Conservation (phyloP, 2,113 vertebrate species). For the Copsychus sechellarum region DNA sequence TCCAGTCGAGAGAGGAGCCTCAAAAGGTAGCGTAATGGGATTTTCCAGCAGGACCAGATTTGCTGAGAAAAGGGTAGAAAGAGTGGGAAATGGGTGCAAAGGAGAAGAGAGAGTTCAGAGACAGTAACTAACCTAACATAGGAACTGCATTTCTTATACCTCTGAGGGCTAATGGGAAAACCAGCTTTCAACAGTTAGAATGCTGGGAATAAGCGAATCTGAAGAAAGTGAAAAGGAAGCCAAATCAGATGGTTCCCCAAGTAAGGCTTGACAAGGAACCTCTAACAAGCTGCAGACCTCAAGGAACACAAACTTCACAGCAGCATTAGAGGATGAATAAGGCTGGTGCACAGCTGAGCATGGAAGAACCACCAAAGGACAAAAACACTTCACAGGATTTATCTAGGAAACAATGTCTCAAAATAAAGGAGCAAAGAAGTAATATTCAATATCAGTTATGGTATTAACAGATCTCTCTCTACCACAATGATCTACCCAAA, state of each 20-base stretch:
- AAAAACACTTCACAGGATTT: not conserved
- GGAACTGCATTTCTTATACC: not conserved
- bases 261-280: not conserved
- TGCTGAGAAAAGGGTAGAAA: not conserved
- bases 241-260: not conserved
- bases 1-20: not conserved
- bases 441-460: not conserved
- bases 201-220: not conserved
- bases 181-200: not conserved
- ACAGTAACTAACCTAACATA: not conserved
- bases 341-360: not conserved
- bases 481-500: not conserved
- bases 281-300: not conserved
- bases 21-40: fast-evolving
- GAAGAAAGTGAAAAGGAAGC: not conserved
- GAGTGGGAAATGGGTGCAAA: not conserved
- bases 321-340: not conserved
- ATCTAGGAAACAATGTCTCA: not conserved
- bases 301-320: not conserved
- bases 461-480: not conserved
- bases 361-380: not conserved
- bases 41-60: not conserved
- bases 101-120: not conserved
- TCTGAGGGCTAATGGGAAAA: not conserved
- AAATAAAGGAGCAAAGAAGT: not conserved